Conservation (phyloP, 2,797 vertebrate species). For the Chelon auratus region DNA sequence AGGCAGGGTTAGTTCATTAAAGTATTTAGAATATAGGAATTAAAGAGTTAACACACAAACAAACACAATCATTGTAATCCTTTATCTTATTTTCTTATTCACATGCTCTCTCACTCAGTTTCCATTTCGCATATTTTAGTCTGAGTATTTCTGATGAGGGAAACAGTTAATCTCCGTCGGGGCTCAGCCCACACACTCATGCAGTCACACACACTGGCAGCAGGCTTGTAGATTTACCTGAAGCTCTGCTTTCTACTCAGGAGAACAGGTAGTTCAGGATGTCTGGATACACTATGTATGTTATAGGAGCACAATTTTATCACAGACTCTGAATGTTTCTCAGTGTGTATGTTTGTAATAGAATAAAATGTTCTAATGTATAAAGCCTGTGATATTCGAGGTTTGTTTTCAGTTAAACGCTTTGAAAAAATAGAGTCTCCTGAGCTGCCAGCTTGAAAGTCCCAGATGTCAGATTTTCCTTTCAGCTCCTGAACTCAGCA, state of each 20-base stretch:
- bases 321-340: conserved; percentile 2
- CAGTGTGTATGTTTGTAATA: not conserved
- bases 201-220: conserved; percentile 16
- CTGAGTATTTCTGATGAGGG: conserved; percentile 37
- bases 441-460: conserved; percentile 29
- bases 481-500: conserved; percentile 21
- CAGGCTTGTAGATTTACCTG: conserved; percentile 28
- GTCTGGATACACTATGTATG: not conserved
- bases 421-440: conserved; percentile 17
- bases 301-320: not conserved
- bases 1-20: conserved; percentile 57
- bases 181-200: conserved; percentile 27
- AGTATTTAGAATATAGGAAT: conserved; percentile 40
- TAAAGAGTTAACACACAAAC: conserved; percentile 1
- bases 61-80: conserved; percentile 28
- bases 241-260: conserved; percentile 10
- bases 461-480: conserved; percentile 30
- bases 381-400: not conserved
- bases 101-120: conserved; percentile 13
- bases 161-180: conserved; percentile 38
- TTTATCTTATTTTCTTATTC: conserved; percentile 37
- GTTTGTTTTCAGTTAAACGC: conserved; percentile 15
- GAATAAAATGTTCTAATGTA: not conserved
- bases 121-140: conserved; percentile 48
- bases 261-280: conserved; percentile 6